Evolutionary conservation across 2,888 invertebrate species (phyloP).

Genomic region (Leptarthrus brevirostris): DNA sequence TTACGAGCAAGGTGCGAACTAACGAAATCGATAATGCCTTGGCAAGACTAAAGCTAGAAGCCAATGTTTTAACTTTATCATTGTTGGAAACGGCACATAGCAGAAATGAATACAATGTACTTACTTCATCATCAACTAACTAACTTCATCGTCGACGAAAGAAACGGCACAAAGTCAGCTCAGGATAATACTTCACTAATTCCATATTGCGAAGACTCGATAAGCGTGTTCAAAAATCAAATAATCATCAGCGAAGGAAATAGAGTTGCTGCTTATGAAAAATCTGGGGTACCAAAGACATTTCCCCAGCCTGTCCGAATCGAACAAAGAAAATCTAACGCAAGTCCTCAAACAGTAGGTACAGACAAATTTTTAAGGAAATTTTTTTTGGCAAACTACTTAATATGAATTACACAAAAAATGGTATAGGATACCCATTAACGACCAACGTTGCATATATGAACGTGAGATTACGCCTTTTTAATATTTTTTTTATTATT

Average conservation of each 20-base stretch:
- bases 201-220: neutral
- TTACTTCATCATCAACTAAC: no score
- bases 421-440: slow-evolving; percentile 25
- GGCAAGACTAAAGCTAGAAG: slow-evolving; percentile 33
- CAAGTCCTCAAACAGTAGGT: slow-evolving; percentile 34
- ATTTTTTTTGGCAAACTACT: slow-evolving; percentile 29
- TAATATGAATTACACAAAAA: slow-evolving; percentile 31
- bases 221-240: slow-evolving; percentile 2
- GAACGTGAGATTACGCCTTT: no score
- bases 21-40: slow-evolving; percentile 51
- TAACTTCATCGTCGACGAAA: no score
- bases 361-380: slow-evolving; percentile 2
- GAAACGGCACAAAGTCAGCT: no score
- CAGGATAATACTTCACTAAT: neutral
- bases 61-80: neutral
- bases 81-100: neutral
- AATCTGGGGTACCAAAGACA: neutral
- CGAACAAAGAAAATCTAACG: slow-evolving; percentile 26
- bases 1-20: slow-evolving; percentile 51
- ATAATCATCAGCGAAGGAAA: no score
- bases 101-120: no score
- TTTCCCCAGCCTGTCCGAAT: neutral
- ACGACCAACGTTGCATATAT: no score
- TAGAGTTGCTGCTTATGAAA: no score
- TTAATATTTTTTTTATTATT: no score